Conservation (phyloP, 2,797 vertebrate species). For the Hirundo rustica region DNA sequence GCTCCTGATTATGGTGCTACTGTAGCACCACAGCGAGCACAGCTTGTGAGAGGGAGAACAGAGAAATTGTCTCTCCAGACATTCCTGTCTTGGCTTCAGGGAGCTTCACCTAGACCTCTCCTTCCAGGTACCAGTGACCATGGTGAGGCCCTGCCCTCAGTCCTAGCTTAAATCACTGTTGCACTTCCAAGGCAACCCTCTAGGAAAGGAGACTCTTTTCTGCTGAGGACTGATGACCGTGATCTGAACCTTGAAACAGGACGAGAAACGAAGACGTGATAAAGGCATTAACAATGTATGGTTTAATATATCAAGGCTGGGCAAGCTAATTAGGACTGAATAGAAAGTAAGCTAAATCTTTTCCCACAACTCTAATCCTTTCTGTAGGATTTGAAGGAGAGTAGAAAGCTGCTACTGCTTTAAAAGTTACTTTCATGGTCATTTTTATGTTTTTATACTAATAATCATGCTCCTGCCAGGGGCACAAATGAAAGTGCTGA, state of each 20-base stretch:
- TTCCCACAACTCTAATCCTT: conserved; percentile 60
- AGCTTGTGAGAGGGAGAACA: neutral
- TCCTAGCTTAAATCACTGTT: neutral
- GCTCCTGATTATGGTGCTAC: neutral
- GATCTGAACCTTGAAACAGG: conserved; percentile 39
- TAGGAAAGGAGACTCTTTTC: neutral
- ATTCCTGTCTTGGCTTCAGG: neutral
- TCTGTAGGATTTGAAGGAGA: conserved; percentile 55
- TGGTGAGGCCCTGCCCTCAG: neutral
- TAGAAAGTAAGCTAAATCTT: conserved; percentile 60
- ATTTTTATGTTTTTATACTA: conserved; percentile 58
- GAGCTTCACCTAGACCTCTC: neutral
- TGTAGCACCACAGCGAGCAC: neutral
- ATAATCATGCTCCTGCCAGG: conserved; percentile 40
- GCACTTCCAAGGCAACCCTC: neutral
- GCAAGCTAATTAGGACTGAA: conserved; percentile 54
- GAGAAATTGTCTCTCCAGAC: neutral
- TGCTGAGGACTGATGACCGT: neutral
- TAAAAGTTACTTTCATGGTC: conserved; percentile 62
- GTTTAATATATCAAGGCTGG: conserved; percentile 38
- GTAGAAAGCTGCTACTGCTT: conserved; percentile 49
- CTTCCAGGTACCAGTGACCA: neutral
- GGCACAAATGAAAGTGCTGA: conserved; percentile 41
- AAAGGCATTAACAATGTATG: conserved; percentile 54
- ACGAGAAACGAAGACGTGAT: conserved; percentile 33